A percentile compares a stretch with the other conserved stretches of the same genome.
Evolutionary conservation across 2,113 vertebrate species (phyloP).

Genomic region (Leptodactylus fuscus): DNA sequence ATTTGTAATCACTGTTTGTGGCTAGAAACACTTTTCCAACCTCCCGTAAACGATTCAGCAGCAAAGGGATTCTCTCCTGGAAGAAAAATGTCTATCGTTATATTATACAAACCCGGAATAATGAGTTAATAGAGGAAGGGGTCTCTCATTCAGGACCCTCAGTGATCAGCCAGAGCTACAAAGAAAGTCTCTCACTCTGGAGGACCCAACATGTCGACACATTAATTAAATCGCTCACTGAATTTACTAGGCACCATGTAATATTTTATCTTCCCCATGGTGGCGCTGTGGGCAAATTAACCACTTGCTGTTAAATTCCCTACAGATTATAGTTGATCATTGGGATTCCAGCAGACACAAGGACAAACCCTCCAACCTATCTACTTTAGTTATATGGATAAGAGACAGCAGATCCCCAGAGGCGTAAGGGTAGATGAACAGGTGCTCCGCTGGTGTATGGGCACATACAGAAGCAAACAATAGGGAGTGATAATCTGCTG

Average conservation of each 20-base stretch:
- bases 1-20: constrained; percentile 84
- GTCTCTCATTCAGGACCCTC: neutral
- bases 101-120: no score
- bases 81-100: no score
- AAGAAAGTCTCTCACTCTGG: neutral
- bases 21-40: constrained; percentile 86
- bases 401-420: no score
- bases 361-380: neutral
- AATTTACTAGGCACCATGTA: neutral
- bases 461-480: no score
- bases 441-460: no score
- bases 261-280: neutral
- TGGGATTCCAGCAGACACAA: neutral
- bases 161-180: no score
- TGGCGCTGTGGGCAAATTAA: neutral
- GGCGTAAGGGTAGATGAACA: no score
- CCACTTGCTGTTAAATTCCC: neutral
- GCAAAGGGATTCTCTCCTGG: constrained; percentile 73
- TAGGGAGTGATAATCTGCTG: no score
- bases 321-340: neutral
- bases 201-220: neutral
- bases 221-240: neutral
- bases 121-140: neutral
- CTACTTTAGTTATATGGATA: no score
- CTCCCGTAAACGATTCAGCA: constrained; percentile 79